Conservation (phyloP, 2,888 invertebrate species). For the Cataglyphis altisquamis region DNA sequence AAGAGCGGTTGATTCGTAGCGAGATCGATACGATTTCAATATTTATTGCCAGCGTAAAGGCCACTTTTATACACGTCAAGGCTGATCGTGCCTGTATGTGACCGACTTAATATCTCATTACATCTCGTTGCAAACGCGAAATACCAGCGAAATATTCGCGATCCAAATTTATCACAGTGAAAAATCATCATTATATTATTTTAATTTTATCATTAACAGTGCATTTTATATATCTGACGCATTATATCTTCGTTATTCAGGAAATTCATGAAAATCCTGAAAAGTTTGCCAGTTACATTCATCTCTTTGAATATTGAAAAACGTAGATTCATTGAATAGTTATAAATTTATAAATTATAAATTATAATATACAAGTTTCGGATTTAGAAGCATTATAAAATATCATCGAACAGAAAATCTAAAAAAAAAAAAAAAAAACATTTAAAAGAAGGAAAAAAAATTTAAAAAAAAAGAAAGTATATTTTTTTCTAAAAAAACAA, state of each 20-base stretch:
- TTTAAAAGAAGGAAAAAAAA: not conserved
- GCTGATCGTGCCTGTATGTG: conserved; percentile 32
- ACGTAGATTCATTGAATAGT: not conserved
- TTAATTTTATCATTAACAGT: not conserved
- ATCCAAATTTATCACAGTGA: not conserved
- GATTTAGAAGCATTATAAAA: conserved; percentile 3
- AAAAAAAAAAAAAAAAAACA: not conserved
- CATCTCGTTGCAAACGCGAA: conserved; percentile 1
- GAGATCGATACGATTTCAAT: conserved; percentile 39
- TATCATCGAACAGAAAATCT: not conserved
- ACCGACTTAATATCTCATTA: conserved; percentile 43
- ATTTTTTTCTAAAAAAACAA: not conserved
- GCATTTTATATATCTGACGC: not conserved
- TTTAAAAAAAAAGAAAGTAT: not conserved
- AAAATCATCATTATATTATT: not conserved
- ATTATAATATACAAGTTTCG: conserved; percentile 1
- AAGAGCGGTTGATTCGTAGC: conserved; percentile 8
- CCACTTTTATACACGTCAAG: conserved; percentile 46
- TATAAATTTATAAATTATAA: not conserved
- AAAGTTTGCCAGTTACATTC: not conserved
- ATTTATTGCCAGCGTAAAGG: conserved; percentile 45
- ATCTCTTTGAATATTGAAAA: not conserved
- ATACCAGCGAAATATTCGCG: not conserved
- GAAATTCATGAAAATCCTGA: not conserved
- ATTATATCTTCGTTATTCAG: not conserved